A percentile compares a stretch with the other conserved stretches of the same genome.
Evolutionary conservation across 53 echinoderm and acorn worm species (phyloP).

Genomic region (Apostichopus leukothele): DNA sequence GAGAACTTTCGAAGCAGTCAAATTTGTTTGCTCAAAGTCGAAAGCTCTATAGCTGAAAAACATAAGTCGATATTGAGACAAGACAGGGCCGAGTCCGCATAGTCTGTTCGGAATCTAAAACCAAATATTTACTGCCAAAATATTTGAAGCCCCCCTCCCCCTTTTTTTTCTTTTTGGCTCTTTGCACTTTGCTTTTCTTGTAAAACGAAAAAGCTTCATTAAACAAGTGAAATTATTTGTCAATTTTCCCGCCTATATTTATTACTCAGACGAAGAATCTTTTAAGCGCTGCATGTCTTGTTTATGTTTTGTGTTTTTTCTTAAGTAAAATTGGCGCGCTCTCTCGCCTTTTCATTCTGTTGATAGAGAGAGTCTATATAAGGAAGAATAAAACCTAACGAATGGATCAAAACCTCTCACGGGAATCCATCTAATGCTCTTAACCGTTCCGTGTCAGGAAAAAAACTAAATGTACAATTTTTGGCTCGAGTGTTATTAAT

Average conservation of each 20-base stretch:
- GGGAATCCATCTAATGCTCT: constrained; percentile 33
- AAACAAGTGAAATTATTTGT: constrained; percentile 30
- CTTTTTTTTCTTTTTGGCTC: neutral
- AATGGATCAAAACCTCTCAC: neutral
- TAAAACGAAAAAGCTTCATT: constrained; percentile 20
- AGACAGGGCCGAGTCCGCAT: constrained; percentile 6
- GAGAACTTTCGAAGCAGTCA: neutral
- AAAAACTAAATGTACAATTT: neutral
- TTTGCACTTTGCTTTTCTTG: neutral
- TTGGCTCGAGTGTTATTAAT: neutral
- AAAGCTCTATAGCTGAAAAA: neutral
- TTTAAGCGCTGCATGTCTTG: neutral
- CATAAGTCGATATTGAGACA: neutral
- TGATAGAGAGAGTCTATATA: neutral
- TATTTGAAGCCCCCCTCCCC: neutral
- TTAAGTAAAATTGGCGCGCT: neutral
- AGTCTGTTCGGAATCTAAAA: constrained; percentile 7
- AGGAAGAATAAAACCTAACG: neutral
- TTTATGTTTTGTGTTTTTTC: neutral
- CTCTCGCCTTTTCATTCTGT: neutral
- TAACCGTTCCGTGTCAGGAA: neutral
- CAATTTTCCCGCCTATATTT: constrained; percentile 35
- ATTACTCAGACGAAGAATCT: neutral
- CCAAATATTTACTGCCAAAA: constrained; percentile 36
- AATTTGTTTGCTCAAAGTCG: constrained; percentile 34